Evolutionary conservation across 2,113 vertebrate genomes (phyloP).

Genomic region (Rhinichthys klamathensis): DNA sequence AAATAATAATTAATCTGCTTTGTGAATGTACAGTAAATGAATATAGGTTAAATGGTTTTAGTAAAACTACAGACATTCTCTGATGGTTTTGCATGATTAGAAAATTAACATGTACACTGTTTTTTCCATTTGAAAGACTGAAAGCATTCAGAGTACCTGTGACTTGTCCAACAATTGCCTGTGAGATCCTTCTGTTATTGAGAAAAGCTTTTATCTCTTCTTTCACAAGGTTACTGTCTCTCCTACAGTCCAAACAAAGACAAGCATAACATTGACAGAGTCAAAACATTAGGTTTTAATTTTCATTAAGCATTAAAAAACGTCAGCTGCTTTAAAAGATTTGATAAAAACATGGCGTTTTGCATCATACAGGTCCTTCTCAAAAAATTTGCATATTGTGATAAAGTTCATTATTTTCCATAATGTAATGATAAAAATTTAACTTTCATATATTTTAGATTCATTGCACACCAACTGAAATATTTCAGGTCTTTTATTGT

Average conservation of each 20-base stretch:
- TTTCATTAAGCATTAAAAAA: not conserved
- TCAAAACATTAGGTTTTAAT: not conserved
- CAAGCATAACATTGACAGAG: slow-evolving; percentile 14
- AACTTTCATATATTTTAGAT: too few species aligned
- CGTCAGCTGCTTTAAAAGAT: not conserved
- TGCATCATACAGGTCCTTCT: too few species aligned
- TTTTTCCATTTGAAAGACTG: not conserved
- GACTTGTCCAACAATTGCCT: slow-evolving; percentile 83
- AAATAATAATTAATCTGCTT: not conserved
- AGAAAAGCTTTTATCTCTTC: slow-evolving; percentile 84
- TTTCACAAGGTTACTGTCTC: slow-evolving; percentile 84
- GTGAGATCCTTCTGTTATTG: slow-evolving; percentile 83
- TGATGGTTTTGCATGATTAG: not conserved
- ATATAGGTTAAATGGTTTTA: not conserved
- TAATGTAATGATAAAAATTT: too few species aligned
- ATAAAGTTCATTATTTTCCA: too few species aligned
- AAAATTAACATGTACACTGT: not conserved
- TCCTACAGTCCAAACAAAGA: slow-evolving; percentile 66
- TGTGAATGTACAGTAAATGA: not conserved
- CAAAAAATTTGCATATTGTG: too few species aligned
- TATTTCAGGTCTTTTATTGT: too few species aligned
- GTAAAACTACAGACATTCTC: not conserved
- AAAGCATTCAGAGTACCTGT: slow-evolving; percentile 71
- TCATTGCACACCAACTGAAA: too few species aligned
- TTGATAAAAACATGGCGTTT: not conserved